These are phyloP conservation scores for Lepilemur ruficaudatus DNA, from an alignment of 2,797 vertebrate species.

Conservation along the genomic window DNA sequence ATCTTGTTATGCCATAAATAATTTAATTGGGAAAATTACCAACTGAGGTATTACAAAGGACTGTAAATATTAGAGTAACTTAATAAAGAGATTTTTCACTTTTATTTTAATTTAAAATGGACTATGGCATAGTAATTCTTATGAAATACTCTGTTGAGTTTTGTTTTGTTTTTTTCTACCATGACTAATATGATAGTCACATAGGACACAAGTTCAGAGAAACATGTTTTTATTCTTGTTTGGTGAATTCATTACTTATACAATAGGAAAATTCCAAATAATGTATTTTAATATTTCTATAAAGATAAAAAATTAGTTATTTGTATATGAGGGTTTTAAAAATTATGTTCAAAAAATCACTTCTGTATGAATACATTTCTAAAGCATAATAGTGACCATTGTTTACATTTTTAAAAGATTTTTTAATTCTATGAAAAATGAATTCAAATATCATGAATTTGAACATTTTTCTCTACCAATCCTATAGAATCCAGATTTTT, in stretches of 20 bases:
- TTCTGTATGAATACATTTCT: background rate
- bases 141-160: background rate
- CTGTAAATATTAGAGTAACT: background rate
- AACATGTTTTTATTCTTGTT: background rate
- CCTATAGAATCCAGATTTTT: background rate
- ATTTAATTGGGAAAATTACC: background rate
- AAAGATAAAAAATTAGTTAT: background rate
- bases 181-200: background rate
- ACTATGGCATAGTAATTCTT: background rate
- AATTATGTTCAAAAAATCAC: background rate
- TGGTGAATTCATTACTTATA: background rate
- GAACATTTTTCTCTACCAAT: background rate
- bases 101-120: constrained; percentile 24
- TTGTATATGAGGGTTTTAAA: background rate
- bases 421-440: background rate
- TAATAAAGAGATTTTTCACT: background rate
- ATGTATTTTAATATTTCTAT: background rate
- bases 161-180: background rate
- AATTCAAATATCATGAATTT: background rate
- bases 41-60: background rate
- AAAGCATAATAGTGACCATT: background rate
- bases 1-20: background rate
- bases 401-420: background rate
- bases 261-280: background rate
- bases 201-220: background rate